These are phyloP conservation scores for Zelostemma sp. DNA, from an alignment of 1,140 invertebrate species.

Conservation along the genomic window DNA sequence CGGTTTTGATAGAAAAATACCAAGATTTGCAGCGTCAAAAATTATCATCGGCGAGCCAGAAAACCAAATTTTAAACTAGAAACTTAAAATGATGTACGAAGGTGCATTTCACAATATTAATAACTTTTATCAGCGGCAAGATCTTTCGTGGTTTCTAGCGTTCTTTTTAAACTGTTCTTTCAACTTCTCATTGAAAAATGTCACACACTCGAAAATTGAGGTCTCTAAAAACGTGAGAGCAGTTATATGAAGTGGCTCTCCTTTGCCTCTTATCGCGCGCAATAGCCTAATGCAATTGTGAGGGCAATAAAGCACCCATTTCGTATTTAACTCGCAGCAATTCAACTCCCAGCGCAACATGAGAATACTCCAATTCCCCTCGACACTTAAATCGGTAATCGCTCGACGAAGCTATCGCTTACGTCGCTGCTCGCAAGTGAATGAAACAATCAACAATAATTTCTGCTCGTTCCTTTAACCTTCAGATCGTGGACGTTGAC, in stretches of 20 bases:
- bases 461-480: constrained; percentile 33
- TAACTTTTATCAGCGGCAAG: too few relatives aligned
- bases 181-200: too few relatives aligned
- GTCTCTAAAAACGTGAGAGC: neutral
- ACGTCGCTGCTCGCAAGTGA: constrained; percentile 19
- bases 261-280: constrained; percentile 8
- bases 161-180: too few relatives aligned
- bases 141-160: too few relatives aligned
- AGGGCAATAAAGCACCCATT: constrained; percentile 38
- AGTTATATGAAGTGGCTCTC: constrained; percentile 17
- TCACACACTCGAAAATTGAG: neutral
- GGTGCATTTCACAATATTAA: too few relatives aligned
- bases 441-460: constrained; percentile 29
- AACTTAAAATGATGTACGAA: too few relatives aligned
- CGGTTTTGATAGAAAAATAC: neutral
- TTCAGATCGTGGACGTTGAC: constrained; percentile 43
- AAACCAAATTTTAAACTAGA: too few relatives aligned
- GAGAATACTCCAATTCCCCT: constrained; percentile 13
- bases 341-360: constrained; percentile 31
- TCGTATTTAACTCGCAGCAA: constrained; percentile 31
- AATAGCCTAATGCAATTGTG: constrained; percentile 38
- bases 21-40: too few relatives aligned
- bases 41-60: too few relatives aligned
- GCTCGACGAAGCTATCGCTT: constrained; percentile 14
- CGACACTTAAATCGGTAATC: constrained; percentile 12